Base-by-base conservation (phyloP, 1,140 invertebrate genomes). In the Chironomus striatipennis region DNA sequence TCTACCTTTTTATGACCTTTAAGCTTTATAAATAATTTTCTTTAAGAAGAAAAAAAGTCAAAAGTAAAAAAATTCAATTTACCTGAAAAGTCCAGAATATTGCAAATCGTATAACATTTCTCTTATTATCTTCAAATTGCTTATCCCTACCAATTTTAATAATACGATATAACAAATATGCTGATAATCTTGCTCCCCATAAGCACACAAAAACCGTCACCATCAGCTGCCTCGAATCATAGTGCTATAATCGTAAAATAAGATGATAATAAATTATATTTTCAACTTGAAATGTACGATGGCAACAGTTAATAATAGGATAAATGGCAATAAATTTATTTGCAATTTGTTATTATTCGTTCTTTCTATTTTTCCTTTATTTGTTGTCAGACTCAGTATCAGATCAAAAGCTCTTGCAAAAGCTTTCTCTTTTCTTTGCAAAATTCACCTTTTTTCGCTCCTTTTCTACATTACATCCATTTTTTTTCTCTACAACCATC, bases 31-130 rank as follows among this genome's bases (percentile, higher is more conserved):
- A n/a, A 34, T 1, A 34, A 2, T 34, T 5, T 34, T 34, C 24
- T 34, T 34, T 34, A 34, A 34, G n/a, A n/a, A n/a, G n/a, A n/a
- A n/a, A n/a, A 6, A n/a, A 67, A 6, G 20, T n/a, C 65, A 7
- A 67, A 21, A 6, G 5, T 15, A 7, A 70, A 70, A 5, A 73
- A n/a, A 8, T 73, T n/a, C n/a, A n/a, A 12, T 7, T 80, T 83
- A 93, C 91, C 86, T 93, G 94, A 83, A 96, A 96, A 0, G 91
- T 94, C 89, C 94, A 97, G 82, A 96, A 96, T 0, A 94, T 89
- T 21, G 92, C 93, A 82, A 95, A 96, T 77, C 91, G 86, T 42
- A 95, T 89, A 6, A 91, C 88, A 79, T 95, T 96, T 76, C 92
- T 92, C 75, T 91, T 88, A 75, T 91, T 91, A 83, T 96, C 93